Conservation (phyloP, 2,797 vertebrate species). For the Leucoraja ocellata region DNA sequence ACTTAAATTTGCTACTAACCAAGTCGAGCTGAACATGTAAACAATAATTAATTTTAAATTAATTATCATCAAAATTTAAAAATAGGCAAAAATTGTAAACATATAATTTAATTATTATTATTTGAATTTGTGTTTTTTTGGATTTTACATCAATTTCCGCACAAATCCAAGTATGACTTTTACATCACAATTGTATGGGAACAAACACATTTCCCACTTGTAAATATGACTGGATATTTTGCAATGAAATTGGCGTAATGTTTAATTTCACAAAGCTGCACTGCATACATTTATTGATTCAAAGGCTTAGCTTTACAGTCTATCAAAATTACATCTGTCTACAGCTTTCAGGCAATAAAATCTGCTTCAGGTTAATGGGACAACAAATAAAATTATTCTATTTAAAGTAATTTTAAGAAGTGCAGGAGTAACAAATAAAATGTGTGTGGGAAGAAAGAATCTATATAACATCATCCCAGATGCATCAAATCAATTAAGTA, state of each 20-base stretch:
- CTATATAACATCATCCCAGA: neutral
- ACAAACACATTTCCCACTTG: neutral
- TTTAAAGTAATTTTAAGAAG: neutral
- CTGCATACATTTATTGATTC: neutral
- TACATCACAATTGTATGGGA: neutral
- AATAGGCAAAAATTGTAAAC: neutral
- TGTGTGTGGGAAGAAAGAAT: neutral
- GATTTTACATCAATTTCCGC: neutral
- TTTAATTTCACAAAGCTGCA: neutral
- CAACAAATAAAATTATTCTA: neutral
- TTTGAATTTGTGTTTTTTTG: neutral
- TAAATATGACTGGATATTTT: neutral
- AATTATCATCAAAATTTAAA: neutral
- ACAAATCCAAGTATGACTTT: neutral
- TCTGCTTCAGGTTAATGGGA: neutral
- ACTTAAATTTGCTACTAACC: neutral
- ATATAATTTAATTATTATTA: neutral
- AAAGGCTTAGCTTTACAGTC: neutral
- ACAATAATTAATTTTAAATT: conserved; percentile 6
- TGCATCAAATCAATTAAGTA: no score
- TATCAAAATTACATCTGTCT: neutral
- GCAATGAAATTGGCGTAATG: neutral
- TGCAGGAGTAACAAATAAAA: neutral
- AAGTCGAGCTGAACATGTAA: neutral
- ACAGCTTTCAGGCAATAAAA: neutral